A percentile compares a stretch with the other conserved stretches of the same genome.
Evolutionary conservation across 2,113 vertebrate genomes (phyloP).

Genomic region (Syngnathus floridae): DNA sequence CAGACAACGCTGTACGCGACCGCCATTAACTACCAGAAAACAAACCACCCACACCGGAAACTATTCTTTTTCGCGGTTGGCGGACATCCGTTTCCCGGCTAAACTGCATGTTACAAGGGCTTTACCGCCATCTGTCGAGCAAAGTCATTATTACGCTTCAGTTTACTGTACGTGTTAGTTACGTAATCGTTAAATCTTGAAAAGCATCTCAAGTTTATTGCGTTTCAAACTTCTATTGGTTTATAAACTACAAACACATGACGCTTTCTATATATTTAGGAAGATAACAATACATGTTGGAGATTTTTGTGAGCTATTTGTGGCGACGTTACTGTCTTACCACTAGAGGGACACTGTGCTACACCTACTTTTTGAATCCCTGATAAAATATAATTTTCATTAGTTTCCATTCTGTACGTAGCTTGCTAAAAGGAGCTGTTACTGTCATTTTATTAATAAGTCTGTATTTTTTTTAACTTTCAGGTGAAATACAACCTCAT

Average conservation of each 20-base stretch:
- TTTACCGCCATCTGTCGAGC: constrained; percentile 19
- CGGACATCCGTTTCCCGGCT: neutral
- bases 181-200: neutral
- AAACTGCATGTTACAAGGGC: neutral
- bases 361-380: neutral
- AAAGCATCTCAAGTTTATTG: neutral
- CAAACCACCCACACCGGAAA: constrained; percentile 30
- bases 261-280: neutral
- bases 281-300: too few species aligned
- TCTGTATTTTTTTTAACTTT: neutral
- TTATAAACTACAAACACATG: neutral
- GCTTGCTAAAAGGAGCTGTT: neutral
- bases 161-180: neutral
- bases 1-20: constrained; percentile 52
- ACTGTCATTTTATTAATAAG: neutral
- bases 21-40: constrained; percentile 60
- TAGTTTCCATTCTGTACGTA: neutral
- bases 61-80: constrained; percentile 43
- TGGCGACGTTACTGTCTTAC: constrained; percentile 1
- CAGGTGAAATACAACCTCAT: neutral
- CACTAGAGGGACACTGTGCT: constrained; percentile 38
- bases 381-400: neutral
- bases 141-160: neutral
- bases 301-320: neutral
- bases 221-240: neutral